Conservation (phyloP, 2,113 vertebrate species). For the Climacteris rufus region DNA sequence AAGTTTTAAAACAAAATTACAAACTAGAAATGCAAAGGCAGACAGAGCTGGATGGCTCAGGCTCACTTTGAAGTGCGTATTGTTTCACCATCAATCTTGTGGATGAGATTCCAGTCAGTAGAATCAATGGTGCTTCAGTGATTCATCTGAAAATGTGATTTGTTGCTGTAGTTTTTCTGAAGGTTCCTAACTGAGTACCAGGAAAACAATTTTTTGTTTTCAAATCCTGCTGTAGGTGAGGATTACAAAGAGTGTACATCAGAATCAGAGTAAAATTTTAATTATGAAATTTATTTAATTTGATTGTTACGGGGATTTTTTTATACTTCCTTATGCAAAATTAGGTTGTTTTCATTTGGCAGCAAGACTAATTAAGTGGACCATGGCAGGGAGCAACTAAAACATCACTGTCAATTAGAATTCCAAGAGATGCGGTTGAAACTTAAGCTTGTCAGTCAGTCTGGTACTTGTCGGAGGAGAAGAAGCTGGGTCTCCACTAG, state of each 20-base stretch:
- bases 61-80: rapidly evolving
- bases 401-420: not conserved
- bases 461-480: not conserved
- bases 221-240: not conserved
- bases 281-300: not conserved
- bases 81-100: not conserved
- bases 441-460: not conserved
- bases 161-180: not conserved
- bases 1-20: slow-evolving; percentile 21
- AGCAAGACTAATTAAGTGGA: not conserved
- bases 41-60: not conserved
- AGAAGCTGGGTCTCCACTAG: not conserved
- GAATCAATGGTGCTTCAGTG: not conserved
- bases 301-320: not conserved
- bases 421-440: not conserved
- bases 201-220: not conserved
- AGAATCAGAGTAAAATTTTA: not conserved
- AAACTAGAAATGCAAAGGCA: not conserved
- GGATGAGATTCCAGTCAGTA: not conserved
- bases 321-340: not conserved
- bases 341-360: not conserved
- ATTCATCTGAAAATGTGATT: not conserved
- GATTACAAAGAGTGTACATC: not conserved
- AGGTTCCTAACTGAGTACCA: not conserved
- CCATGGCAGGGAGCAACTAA: not conserved